Evolutionary conservation across 1,140 invertebrate species (phyloP), one percentile per base, ranked within the genome.

Genomic region (Pseudoatta argentina): DNA sequence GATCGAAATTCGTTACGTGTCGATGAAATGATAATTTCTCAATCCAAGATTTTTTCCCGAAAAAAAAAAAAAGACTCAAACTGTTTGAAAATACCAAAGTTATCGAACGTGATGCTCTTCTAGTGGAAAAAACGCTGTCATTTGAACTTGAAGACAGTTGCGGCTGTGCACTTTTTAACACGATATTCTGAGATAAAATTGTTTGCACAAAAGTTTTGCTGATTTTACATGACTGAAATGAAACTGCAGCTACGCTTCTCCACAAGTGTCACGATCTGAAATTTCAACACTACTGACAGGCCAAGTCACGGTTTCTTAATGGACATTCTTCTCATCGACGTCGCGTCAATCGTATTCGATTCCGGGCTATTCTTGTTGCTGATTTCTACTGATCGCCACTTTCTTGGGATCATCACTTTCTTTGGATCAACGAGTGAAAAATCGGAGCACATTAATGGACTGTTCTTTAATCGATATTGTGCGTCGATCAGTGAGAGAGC

Each of bases 391-490:
- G 48, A 51, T 73, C 53, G 18, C n/a, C 66, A 8, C 18, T 44
- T 44, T 44, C 39, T 44, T 44, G 21, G 48, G 14, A 24, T 82
- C 67, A 53, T 51, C 34, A 24, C n/a, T 71, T 27, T 69, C 51
- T 14, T 82, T 39, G 67, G 39, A 44, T 61, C 67, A 39, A 59
- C 12, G n/a, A 57, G 39, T 30, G 30, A 57, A 5, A 67, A 79
- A 66, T 48, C 53, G 24, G 27, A 61, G 10, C 16, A 69, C 1
- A 71, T 4, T n/a, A 16, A 75, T 21, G 69, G 69, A 75, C 79
- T 83, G 79, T 83, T 73, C 39, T 51, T 75, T 51, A 69, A 61
- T 75, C 57, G 27, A 75, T 51, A 34, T 69, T 83, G 79, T 30
- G 55, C 44, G 14, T 75, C 69, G 55, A 75, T 63, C 69, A 75